Percentiles rank a stretch among this genome's conserved stretches.
These are phyloP conservation scores for Aplocera efformata DNA, from an alignment of 2,888 invertebrate genomes.

Conservation along the genomic window DNA sequence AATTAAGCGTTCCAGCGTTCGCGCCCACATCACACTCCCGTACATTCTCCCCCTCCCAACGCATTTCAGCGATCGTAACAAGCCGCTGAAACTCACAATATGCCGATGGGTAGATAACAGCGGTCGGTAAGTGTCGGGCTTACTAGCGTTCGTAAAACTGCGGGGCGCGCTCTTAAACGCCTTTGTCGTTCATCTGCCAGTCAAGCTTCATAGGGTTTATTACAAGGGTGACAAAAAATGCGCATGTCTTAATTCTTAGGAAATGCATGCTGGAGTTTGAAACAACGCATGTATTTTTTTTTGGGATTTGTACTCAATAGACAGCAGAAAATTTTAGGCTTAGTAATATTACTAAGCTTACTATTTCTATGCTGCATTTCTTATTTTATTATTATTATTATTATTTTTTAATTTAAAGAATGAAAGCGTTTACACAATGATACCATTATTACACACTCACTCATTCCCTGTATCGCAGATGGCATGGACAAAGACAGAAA, in stretches of 20 bases:
- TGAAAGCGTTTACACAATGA: too few species aligned
- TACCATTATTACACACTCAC: too few species aligned
- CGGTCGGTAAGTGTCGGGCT: conserved; percentile 59
- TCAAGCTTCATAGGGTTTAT: conserved; percentile 10
- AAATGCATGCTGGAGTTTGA: too few species aligned
- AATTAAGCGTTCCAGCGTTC: conserved; percentile 4
- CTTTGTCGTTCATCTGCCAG: conserved; percentile 20
- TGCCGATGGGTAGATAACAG: conserved; percentile 73
- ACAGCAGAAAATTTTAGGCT: too few species aligned
- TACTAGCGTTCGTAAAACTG: conserved; percentile 54
- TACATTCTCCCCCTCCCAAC: conserved; percentile 35
- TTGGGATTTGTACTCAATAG: too few species aligned
- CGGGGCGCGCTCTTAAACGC: conserved; percentile 30
- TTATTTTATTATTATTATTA: too few species aligned
- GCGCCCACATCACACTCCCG: conserved; percentile 33
- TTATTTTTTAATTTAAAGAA: too few species aligned
- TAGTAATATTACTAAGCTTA: too few species aligned
- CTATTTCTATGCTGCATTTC: too few species aligned
- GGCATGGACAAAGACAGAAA: too few species aligned
- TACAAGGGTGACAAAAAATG: conserved; percentile 11
- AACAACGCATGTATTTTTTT: too few species aligned
- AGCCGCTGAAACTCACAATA: conserved; percentile 71
- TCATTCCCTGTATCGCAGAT: too few species aligned
- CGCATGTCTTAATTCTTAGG: not conserved
- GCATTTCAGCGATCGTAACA: conserved; percentile 55